Conservation (phyloP, 2,888 invertebrate genomes). For the Acrobasis consociella region DNA sequence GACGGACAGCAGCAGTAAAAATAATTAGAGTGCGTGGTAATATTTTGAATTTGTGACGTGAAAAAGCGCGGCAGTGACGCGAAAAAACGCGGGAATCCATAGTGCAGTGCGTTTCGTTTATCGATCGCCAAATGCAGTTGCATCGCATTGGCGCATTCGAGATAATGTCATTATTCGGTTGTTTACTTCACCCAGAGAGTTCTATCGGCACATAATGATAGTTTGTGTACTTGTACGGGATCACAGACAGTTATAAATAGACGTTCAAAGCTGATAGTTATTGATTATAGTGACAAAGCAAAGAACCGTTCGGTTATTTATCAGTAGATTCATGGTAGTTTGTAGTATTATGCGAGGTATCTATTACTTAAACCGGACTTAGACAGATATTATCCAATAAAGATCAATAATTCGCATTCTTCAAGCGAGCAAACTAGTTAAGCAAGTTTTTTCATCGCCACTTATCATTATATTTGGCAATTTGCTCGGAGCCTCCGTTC, state of each 20-base stretch:
- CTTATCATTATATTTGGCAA: slow-evolving; percentile 42
- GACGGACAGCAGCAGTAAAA: slow-evolving; percentile 10
- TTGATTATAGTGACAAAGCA: slow-evolving; percentile 32
- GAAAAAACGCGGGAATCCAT: slow-evolving; percentile 63
- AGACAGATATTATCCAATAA: slow-evolving; percentile 40
- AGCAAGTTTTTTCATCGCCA: slow-evolving; percentile 60
- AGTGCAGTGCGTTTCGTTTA: slow-evolving; percentile 59
- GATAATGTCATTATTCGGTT: slow-evolving; percentile 56
- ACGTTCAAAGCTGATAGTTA: slow-evolving; percentile 45
- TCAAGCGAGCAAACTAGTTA: slow-evolving; percentile 56
- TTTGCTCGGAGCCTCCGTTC: slow-evolving; percentile 31
- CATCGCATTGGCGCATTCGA: slow-evolving; percentile 58
- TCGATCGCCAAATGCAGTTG: slow-evolving; percentile 64
- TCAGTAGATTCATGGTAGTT: not conserved
- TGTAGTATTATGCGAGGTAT: slow-evolving; percentile 1
- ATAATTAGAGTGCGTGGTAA: slow-evolving; percentile 6
- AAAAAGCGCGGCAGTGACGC: slow-evolving; percentile 39
- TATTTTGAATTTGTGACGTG: slow-evolving; percentile 30
- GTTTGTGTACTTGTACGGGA: slow-evolving; percentile 38
- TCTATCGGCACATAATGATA: slow-evolving; percentile 36
- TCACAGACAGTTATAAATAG: slow-evolving; percentile 46
- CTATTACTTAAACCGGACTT: slow-evolving; percentile 41
- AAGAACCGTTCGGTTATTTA: slow-evolving; percentile 16
- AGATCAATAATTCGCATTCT: slow-evolving; percentile 56
- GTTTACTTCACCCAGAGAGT: slow-evolving; percentile 60